Evolutionary conservation across 2,888 invertebrate species (phyloP).

Genomic region (Nomada ferruginata): DNA sequence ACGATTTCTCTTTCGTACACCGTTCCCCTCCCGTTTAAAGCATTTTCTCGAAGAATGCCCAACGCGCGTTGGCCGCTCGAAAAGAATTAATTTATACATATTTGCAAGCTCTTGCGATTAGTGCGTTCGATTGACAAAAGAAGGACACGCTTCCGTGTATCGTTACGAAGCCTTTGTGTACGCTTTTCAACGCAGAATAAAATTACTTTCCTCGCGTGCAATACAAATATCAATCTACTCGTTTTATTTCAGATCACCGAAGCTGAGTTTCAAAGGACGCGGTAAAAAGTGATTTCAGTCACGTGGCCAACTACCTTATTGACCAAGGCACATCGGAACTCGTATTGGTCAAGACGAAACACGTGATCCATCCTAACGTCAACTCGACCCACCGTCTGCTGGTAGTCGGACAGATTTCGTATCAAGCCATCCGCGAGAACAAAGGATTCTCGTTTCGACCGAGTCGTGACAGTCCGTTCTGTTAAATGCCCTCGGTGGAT

Average conservation of each 20-base stretch:
- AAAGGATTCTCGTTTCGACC: slow-evolving; percentile 65
- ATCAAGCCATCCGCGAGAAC: slow-evolving; percentile 64
- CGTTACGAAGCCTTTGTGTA: too few species aligned
- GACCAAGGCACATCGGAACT: slow-evolving; percentile 52
- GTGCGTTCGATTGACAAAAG: too few species aligned
- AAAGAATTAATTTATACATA: background rate
- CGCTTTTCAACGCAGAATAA: background rate
- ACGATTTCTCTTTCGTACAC: slow-evolving; percentile 24
- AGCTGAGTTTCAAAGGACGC: slow-evolving; percentile 59
- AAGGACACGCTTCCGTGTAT: too few species aligned
- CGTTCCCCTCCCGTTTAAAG: background rate
- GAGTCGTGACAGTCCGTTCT: background rate
- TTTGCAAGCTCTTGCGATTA: too few species aligned
- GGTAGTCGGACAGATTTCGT: slow-evolving; percentile 52
- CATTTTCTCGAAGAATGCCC: background rate
- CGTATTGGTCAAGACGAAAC: slow-evolving; percentile 67
- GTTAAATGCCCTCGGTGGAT: background rate
- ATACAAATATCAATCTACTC: background rate
- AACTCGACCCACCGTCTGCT: slow-evolving; percentile 70
- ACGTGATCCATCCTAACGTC: slow-evolving; percentile 71
- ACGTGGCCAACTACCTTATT: slow-evolving; percentile 64
- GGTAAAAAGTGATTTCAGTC: slow-evolving; percentile 53
- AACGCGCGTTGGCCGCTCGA: background rate
- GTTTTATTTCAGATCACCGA: slow-evolving; percentile 54
- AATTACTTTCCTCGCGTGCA: background rate